Conservation (phyloP, 2,797 vertebrate species). For the Syngnathus acus region DNA sequence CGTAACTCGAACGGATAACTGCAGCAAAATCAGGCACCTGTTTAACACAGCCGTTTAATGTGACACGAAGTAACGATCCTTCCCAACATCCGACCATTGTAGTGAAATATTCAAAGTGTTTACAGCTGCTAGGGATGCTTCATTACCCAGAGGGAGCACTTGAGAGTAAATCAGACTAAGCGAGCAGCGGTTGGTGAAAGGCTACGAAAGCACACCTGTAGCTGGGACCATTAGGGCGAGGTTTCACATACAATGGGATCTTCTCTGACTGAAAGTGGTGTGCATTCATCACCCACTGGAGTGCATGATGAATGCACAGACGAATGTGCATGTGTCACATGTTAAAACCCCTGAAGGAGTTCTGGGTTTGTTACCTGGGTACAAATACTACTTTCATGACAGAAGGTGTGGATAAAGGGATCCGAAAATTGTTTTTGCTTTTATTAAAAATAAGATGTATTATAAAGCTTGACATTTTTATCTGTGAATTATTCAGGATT, state of each 20-base stretch:
- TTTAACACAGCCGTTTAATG: conserved; percentile 11
- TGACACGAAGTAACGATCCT: conserved; percentile 8
- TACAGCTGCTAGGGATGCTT: conserved; percentile 53
- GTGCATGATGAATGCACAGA: conserved; percentile 27
- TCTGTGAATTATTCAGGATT: background rate
- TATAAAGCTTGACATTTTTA: background rate
- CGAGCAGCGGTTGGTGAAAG: conserved; percentile 43
- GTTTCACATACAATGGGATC: conserved; percentile 36
- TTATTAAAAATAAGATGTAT: background rate
- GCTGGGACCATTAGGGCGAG: conserved; percentile 33
- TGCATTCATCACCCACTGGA: conserved; percentile 27
- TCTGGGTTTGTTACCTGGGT: conserved; percentile 16
- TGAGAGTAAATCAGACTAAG: conserved; percentile 50
- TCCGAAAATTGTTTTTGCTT: too few species aligned
- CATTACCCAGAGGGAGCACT: conserved; percentile 57
- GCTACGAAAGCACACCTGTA: conserved; percentile 44
- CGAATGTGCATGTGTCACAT: conserved; percentile 37
- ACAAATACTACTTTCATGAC: background rate
- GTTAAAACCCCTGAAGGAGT: conserved; percentile 20
- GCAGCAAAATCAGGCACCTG: conserved; percentile 24
- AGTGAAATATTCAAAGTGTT: conserved; percentile 49
- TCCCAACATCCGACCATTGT: conserved; percentile 16
- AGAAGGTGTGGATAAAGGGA: background rate
- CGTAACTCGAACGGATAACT: conserved; percentile 11
- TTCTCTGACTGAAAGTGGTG: conserved; percentile 23